phyloP scores from a whole-genome alignment of 1,140 invertebrate species.

The Bombus balteatus region DNA sequence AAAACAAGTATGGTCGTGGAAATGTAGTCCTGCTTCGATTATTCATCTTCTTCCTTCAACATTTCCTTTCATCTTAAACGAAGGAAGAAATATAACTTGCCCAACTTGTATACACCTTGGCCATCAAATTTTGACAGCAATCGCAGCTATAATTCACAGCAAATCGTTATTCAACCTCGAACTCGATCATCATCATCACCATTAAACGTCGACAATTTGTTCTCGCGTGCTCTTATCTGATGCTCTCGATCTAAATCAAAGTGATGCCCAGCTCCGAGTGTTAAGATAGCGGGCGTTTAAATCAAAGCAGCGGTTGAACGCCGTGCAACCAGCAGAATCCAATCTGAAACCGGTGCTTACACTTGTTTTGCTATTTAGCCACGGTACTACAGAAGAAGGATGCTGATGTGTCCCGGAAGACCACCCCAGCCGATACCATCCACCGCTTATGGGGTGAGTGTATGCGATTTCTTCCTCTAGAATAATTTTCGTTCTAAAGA shows the following conservation, averaged over 20 bases:
- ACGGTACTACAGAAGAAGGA: conserved; percentile 73
- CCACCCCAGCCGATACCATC: conserved; percentile 73
- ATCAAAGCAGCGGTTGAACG: neutral
- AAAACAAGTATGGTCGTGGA: too few species aligned
- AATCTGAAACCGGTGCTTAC: conserved; percentile 6
- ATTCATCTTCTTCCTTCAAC: too few species aligned
- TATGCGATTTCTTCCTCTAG: neutral
- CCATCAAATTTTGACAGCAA: neutral
- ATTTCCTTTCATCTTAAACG: too few species aligned
- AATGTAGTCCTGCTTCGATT: too few species aligned
- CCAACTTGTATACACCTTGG: too few species aligned
- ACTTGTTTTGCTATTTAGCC: conserved; percentile 67
- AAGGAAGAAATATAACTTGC: too few species aligned
- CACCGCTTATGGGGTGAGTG: conserved; percentile 73
- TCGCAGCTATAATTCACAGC: too few species aligned
- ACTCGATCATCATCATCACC: neutral
- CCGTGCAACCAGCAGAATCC: neutral
- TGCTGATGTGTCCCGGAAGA: conserved; percentile 79
- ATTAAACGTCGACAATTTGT: neutral
- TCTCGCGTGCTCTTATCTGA: neutral
- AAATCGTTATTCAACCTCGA: neutral
- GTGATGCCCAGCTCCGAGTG: neutral
- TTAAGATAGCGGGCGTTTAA: neutral
- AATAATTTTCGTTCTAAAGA: neutral
- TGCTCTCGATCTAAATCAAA: neutral